Conservation (phyloP, 1,140 invertebrate genomes). For the Parapsyche elsis region DNA sequence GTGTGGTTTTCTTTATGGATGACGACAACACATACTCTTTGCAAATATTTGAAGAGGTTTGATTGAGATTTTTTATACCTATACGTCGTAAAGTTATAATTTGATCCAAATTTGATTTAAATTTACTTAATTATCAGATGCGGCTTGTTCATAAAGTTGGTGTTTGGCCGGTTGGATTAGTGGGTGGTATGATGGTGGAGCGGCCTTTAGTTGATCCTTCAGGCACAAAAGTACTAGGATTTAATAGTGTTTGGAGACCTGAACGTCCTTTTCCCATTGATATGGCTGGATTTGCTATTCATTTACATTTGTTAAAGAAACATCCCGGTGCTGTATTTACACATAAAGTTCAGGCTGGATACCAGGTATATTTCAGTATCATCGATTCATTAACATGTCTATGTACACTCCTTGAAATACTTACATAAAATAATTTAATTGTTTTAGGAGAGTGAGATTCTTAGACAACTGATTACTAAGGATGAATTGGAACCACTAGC, state of each 20-base stretch:
- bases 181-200: conserved; percentile 90
- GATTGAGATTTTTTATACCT: conserved; percentile 40
- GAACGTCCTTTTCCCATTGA: conserved; percentile 94
- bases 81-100: not conserved
- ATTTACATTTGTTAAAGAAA: conserved; percentile 81
- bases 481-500: conserved; percentile 90
- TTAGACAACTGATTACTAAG: conserved; percentile 81
- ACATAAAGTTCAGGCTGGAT: conserved; percentile 85
- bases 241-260: conserved; percentile 87
- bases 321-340: conserved; percentile 85
- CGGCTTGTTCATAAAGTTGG: conserved; percentile 86
- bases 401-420: not conserved
- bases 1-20: conserved; percentile 97
- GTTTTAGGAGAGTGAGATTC: conserved; percentile 85
- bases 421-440: not conserved
- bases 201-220: conserved; percentile 77
- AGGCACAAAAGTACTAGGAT: conserved; percentile 82
- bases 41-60: conserved; percentile 89
- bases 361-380: conserved; percentile 69
- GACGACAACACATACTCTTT: conserved; percentile 97
- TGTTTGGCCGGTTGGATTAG: conserved; percentile 97
- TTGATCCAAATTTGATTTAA: not conserved
- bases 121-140: conserved; percentile 70
- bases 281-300: conserved; percentile 98
- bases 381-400: not conserved